Evolutionary conservation across 2,113 vertebrate species (phyloP), one percentile per base, ranked within the genome.

Genomic region (Rhegmatorhina hoffmannsi): DNA sequence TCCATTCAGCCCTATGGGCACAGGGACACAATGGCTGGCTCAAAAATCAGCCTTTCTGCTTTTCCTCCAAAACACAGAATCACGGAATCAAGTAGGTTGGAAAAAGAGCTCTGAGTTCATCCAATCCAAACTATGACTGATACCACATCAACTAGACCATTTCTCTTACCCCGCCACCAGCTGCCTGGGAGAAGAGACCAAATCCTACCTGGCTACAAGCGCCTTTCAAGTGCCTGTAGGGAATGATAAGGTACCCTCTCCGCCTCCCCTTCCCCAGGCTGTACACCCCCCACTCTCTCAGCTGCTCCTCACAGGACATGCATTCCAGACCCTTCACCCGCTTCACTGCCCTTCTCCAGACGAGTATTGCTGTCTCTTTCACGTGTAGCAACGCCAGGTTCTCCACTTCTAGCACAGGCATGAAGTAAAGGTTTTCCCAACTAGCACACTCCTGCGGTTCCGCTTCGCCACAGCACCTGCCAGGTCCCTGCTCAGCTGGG

Each of bases 391-490:
- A 13, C 1, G 7, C 46, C 46, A 38, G 31, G 25, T 21, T 44
- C 28, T 12, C 6, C 11, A 1, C 53, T 24, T 49, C 17, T 10
- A 44, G 33, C 23, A 4, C 8, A 3, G 23, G 7, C 49, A 44
- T 3, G 24, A 34, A 34, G 38, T 1, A 7, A 7, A 62, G 23
- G 36, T 6, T 82, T 81, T 81, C 50, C 26, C 13, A 17, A 38
- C 10, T 1, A 7, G 17, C 13, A 29, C 29, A 10, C 23, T 4
- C 56, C 36, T 9, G 64, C 23, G 2, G 19, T 29, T 70, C 15
- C 2, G 0, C 6, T 20, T 0, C 7, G n/a, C 55, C 4, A 4
- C 4, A 4, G 28, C 1, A 2, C 53, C 84, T 24, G 4, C 24
- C 31, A 9, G 28, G 17, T 21, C 63, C 29, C 53, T 3, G 64